Evolutionary conservation across 2,113 vertebrate genomes (phyloP), one percentile per base, ranked within the genome.

Genomic region (Hippocampus guttulatus): DNA sequence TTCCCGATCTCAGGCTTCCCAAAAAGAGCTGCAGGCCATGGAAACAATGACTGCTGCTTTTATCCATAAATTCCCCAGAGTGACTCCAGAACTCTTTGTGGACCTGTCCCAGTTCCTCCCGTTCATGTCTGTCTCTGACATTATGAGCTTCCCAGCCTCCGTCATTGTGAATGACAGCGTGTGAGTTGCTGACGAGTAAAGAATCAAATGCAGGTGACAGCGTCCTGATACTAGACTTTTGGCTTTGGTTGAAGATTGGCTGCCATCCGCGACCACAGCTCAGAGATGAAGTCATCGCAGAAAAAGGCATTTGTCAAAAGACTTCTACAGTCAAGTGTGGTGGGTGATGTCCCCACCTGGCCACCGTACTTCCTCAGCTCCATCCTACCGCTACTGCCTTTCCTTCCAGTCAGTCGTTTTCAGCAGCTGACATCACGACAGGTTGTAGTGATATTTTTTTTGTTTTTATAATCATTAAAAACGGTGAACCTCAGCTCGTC

Each of bases 51-150:
- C 93, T 0, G 88, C 94, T 3, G 92, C 94, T 76, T 93, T 95
- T 76, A 94, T 95, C 60, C 91, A 94, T 30, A 94, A 92, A 71
- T 93, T 95, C 77, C 93, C 94, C 0, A 88, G 71, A 52, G 92
- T 96, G 69, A 95, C 94, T 27, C 95, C 95, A 11, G 93, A 95
- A 75, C 90, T 96, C 64, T 95, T 97, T 67, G 91, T 95, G 8
- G 94, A 95, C 79, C 88, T 95, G 75, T 95, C 93, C 11, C 94
- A 94, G 58, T 95, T 97, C 85, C 93, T 96, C 47, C 95, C 94
- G 47, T 96, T 95, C 84, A 91, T 95, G 94, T 94, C 94, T 1
- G 93, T 95, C 51, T 92, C 94, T 4, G 94, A 96, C 83, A 94
- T 96, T 62, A 90, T 92, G 90, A 94, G 90, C 75, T 93, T 96